A percentile compares a stretch with the other conserved stretches of the same genome.
phyloP scores from a whole-genome alignment of 2,113 vertebrate species.

The Seriola aureovittata region DNA sequence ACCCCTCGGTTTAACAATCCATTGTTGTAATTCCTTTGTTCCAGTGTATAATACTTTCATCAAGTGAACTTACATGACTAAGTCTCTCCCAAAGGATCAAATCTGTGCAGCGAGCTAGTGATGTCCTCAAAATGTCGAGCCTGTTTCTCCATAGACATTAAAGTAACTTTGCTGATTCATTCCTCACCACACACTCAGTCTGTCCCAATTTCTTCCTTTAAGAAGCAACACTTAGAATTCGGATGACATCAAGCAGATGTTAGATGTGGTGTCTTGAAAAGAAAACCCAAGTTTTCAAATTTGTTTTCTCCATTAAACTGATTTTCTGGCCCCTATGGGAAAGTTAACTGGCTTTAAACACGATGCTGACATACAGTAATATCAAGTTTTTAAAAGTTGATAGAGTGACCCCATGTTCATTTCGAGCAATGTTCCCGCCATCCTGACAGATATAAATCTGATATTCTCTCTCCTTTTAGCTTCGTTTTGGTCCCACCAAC shows the following conservation, averaged over 20 bases:
- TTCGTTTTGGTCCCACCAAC: background rate
- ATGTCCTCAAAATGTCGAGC: slow-evolving; percentile 16
- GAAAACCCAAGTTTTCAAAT: background rate
- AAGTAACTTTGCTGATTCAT: background rate
- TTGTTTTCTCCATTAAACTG: background rate
- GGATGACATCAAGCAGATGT: background rate
- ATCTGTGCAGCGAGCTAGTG: slow-evolving; percentile 1
- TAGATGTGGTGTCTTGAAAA: background rate
- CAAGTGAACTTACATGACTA: background rate
- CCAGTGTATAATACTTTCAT: background rate
- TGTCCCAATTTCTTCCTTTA: background rate
- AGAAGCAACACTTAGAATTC: background rate
- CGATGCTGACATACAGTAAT: too few relatives aligned
- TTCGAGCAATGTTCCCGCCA: too few relatives aligned
- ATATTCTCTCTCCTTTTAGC: background rate
- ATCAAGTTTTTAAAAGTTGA: background rate
- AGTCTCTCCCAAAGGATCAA: slow-evolving; percentile 20
- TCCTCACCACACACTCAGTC: background rate
- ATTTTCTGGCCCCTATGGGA: background rate
- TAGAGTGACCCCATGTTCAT: background rate
- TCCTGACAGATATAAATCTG: background rate
- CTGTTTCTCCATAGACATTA: slow-evolving; percentile 6
- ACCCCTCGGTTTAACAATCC: slow-evolving; percentile 27
- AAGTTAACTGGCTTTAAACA: background rate
- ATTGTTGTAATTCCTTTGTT: slow-evolving; percentile 30